Percentiles rank a stretch among this genome's conserved stretches.
Evolutionary conservation across 2,888 invertebrate genomes (phyloP).

Genomic region (Nomada hirtipes): DNA sequence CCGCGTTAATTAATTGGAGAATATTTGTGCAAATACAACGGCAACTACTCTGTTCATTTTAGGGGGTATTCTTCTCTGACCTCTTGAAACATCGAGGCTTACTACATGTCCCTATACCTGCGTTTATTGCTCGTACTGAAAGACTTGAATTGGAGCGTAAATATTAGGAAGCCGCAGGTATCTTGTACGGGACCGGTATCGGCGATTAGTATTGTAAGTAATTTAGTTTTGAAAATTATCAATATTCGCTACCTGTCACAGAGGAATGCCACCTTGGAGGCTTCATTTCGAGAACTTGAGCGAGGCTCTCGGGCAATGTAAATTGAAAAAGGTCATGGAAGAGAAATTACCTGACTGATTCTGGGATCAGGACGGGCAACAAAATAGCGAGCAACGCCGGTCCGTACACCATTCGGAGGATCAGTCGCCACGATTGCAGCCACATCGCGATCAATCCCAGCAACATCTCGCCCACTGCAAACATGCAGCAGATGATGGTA

Average conservation of each 20-base stretch:
- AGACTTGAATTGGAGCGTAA: no score
- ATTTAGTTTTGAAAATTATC: no score
- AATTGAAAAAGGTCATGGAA: constrained; percentile 30
- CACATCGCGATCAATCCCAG: constrained; percentile 89
- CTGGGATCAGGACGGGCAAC: constrained; percentile 89
- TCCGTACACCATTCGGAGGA: constrained; percentile 88
- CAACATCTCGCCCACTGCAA: constrained; percentile 89
- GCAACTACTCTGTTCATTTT: constrained; percentile 18
- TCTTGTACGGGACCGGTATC: no score
- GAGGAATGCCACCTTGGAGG: no score
- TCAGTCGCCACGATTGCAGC: constrained; percentile 88
- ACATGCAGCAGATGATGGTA: constrained; percentile 89
- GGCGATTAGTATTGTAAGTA: no score
- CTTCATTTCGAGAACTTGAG: constrained; percentile 33
- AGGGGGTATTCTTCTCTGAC: background rate
- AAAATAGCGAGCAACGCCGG: constrained; percentile 89
- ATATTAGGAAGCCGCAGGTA: no score
- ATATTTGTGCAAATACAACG: constrained; percentile 11
- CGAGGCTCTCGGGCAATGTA: constrained; percentile 19
- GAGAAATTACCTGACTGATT: constrained; percentile 86
- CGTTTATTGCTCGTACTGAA: no score
- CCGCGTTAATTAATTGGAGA: constrained; percentile 40
- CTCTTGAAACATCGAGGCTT: no score
- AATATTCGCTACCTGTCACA: no score
- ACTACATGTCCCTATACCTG: no score